Evolutionary conservation across 2,797 vertebrate species (phyloP), one percentile per base, ranked within the genome.

Genomic region (Diglossa cyanea): DNA sequence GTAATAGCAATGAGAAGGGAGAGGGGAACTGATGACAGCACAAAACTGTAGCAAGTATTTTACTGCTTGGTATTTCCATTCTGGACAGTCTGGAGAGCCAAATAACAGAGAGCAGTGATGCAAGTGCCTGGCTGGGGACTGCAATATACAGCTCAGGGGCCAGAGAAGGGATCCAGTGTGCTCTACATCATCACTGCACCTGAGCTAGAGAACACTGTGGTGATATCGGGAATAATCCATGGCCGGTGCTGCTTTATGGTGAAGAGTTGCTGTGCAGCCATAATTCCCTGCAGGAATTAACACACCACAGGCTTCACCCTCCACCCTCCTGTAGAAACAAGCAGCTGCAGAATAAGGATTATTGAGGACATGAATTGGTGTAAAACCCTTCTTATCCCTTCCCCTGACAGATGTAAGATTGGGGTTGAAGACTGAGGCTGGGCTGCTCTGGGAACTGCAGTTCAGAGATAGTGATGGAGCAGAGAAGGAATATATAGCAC

Each of bases 291-390:
- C 48, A 57, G 77, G 86, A 74, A 72, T 61, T 57, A 68, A 50
- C 58, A 35, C 58, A 53, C 47, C 3, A 7, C 71, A 57, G 60
- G 40, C 40, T 89, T 83, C 72, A 47, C 83, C 45, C 67, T 79
- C 86, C 95, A 76, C 60, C 53, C 63, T 79, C 81, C 68, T 57
- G 67, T 65, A 79, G 84, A 80, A 96, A 92, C 54, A 81, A 85
- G 63, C 44, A 83, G 75, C n/a, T 48, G 54, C 25, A 21, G 84
- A 92, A 74, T 23, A n/a, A 25, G 66, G 75, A 68, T 94, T 84
- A 57, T 19, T 0, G 10, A 89, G 54, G 24, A 55, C 68, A 35
- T 11, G 42, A 55, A 53, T 51, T 0, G 2, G 63, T 28, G 20
- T 63, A 74, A 79, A 74, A 28, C 54, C 72, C 42, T 66, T 76